Percentiles rank a stretch among this genome's conserved stretches.
These are phyloP conservation scores for Andrena dorsata DNA, from an alignment of 2,888 invertebrate genomes.

Conservation along the genomic window DNA sequence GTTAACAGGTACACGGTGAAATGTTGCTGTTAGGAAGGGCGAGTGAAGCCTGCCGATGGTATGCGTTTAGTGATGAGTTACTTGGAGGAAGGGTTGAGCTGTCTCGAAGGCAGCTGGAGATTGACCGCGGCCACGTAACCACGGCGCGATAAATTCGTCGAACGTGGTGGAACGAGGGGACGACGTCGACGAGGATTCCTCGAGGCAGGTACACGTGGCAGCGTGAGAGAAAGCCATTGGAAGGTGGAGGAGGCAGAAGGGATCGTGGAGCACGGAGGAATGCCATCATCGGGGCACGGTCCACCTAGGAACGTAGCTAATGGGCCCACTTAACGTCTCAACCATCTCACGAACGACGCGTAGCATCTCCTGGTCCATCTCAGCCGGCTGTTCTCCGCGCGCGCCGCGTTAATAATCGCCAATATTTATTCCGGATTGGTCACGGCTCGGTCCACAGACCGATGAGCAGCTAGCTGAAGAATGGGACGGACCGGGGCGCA, in stretches of 20 bases:
- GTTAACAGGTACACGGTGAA: too few relatives aligned
- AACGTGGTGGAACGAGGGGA: background rate
- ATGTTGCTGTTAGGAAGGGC: too few relatives aligned
- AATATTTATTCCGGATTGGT: conserved; percentile 84
- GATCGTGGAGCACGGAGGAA: conserved; percentile 70
- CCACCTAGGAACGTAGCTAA: conserved; percentile 80
- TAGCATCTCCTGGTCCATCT: conserved; percentile 61
- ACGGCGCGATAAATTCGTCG: background rate
- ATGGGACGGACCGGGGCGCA: conserved; percentile 70
- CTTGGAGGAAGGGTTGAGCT: background rate
- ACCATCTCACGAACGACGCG: conserved; percentile 75
- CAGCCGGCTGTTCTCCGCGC: conserved; percentile 47
- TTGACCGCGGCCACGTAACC: background rate
- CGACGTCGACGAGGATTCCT: conserved; percentile 38
- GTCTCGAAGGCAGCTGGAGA: background rate
- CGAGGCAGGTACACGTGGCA: conserved; percentile 62
- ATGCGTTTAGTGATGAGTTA: background rate
- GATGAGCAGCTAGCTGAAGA: conserved; percentile 78
- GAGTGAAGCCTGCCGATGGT: too few relatives aligned
- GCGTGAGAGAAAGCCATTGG: conserved; percentile 59
- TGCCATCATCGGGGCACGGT: conserved; percentile 73
- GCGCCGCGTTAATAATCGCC: conserved; percentile 82
- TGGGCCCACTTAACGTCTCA: conserved; percentile 85
- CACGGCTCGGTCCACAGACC: conserved; percentile 82
- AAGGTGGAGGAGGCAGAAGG: conserved; percentile 32